Conservation (phyloP, 2,113 vertebrate genomes). For the Gobiocypris rarus region DNA sequence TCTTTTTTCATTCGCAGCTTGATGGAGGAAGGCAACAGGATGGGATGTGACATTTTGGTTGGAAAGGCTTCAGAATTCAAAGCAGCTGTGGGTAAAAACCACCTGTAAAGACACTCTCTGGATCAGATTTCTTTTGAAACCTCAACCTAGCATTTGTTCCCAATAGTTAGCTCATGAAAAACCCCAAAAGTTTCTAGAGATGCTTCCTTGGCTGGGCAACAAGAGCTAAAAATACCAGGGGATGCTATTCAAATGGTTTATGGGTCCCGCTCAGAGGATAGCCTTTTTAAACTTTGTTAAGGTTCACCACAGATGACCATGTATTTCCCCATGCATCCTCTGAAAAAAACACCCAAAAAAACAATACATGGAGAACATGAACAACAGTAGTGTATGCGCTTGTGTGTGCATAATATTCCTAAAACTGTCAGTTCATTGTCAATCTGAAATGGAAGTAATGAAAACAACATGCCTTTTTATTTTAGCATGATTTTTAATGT, state of each 20-base stretch:
- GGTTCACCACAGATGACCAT: slow-evolving; percentile 21
- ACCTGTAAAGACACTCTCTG: slow-evolving; percentile 71
- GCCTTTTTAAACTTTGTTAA: not conserved
- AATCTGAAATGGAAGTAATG: not conserved
- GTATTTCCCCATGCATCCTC: not conserved
- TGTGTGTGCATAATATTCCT: too few relatives aligned
- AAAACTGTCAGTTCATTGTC: not conserved
- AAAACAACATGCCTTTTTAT: not conserved
- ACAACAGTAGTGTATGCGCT: not conserved
- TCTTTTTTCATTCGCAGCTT: slow-evolving; percentile 9
- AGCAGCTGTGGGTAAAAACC: slow-evolving; percentile 52
- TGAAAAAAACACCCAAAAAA: not conserved
- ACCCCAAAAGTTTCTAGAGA: slow-evolving; percentile 57
- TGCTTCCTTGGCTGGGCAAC: slow-evolving; percentile 33
- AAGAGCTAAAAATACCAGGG: slow-evolving; percentile 15
- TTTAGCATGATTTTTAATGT: not conserved
- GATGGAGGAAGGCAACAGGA: slow-evolving; percentile 39
- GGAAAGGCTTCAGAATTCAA: slow-evolving; percentile 37
- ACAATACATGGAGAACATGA: not conserved
- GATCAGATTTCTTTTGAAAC: slow-evolving; percentile 76
- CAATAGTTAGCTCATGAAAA: slow-evolving; percentile 71
- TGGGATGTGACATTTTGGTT: slow-evolving; percentile 47
- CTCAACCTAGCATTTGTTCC: slow-evolving; percentile 71
- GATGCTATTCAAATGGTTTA: slow-evolving; percentile 12
- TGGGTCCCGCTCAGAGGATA: not conserved